Conservation (phyloP, 2,797 vertebrate genomes). For the Chaunax sp. region DNA sequence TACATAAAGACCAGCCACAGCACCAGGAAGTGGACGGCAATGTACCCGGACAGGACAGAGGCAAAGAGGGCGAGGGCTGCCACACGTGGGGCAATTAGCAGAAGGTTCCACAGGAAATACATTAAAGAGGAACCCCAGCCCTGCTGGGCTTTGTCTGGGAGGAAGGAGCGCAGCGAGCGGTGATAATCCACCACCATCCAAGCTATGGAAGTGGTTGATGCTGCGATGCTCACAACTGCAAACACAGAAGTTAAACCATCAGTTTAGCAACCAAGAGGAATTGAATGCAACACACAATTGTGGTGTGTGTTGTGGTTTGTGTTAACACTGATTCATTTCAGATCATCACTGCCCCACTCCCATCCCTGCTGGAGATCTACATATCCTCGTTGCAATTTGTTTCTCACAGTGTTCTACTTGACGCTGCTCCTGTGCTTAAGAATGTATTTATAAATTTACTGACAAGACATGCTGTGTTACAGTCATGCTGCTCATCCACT, state of each 20-base stretch:
- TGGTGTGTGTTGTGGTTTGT: background rate
- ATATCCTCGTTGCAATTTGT: too few species aligned
- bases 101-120: constrained; percentile 96
- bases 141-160: constrained; percentile 87
- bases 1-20: constrained; percentile 86
- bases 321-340: background rate
- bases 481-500: too few species aligned
- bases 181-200: constrained; percentile 97
- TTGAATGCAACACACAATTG: background rate
- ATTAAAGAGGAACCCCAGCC: constrained; percentile 79
- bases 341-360: too few species aligned
- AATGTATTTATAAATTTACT: too few species aligned
- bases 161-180: constrained; percentile 91
- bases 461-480: too few species aligned
- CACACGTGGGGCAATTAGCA: constrained; percentile 90
- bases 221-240: constrained; percentile 87
- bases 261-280: constrained; percentile 20
- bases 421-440: too few species aligned
- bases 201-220: constrained; percentile 88
- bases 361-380: too few species aligned
- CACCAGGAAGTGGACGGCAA: constrained; percentile 84
- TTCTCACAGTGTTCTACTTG: too few species aligned
- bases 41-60: constrained; percentile 78
- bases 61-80: constrained; percentile 86
- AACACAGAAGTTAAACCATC: constrained; percentile 25